Conservation (phyloP, 2,797 vertebrate species). For the Parambassis ranga region DNA sequence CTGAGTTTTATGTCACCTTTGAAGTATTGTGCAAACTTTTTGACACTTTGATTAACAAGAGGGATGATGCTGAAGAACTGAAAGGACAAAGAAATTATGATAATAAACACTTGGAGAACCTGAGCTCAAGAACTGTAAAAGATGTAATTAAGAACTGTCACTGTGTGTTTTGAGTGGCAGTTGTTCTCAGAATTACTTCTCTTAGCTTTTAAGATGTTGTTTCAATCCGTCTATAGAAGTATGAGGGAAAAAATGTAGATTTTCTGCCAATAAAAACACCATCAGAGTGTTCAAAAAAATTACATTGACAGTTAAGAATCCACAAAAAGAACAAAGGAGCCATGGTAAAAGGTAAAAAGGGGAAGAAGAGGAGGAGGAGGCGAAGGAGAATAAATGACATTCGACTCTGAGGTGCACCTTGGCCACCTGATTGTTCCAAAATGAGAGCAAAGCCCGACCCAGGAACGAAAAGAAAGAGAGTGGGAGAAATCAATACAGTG, state of each 20-base stretch:
- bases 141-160: slow-evolving; percentile 45
- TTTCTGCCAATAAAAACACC: slow-evolving; percentile 1
- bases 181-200: too few relatives aligned
- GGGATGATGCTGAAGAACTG: slow-evolving; percentile 16
- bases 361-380: neutral
- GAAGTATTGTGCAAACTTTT: slow-evolving; percentile 55
- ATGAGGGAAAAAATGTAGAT: slow-evolving; percentile 18
- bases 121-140: slow-evolving; percentile 2
- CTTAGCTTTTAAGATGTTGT: too few relatives aligned
- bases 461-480: slow-evolving; percentile 63
- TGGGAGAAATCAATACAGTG: slow-evolving; percentile 79
- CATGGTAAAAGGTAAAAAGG: slow-evolving; percentile 1
- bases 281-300: slow-evolving; percentile 38
- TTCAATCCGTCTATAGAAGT: slow-evolving; percentile 2
- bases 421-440: slow-evolving; percentile 80
- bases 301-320: slow-evolving; percentile 43
- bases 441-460: slow-evolving; percentile 71
- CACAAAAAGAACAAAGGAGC: slow-evolving; percentile 34
- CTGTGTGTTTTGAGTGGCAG: slow-evolving; percentile 30
- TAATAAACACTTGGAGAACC: slow-evolving; percentile 37
- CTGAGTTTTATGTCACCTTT: slow-evolving; percentile 39
- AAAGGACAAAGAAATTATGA: slow-evolving; percentile 65
- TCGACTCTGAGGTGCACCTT: slow-evolving; percentile 66
- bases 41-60: slow-evolving; percentile 55
- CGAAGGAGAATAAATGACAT: slow-evolving; percentile 63